A percentile compares a stretch with the other conserved stretches of the same genome.
phyloP scores from a whole-genome alignment of 2,113 vertebrate genomes.

The Chloropsis hardwickii region DNA sequence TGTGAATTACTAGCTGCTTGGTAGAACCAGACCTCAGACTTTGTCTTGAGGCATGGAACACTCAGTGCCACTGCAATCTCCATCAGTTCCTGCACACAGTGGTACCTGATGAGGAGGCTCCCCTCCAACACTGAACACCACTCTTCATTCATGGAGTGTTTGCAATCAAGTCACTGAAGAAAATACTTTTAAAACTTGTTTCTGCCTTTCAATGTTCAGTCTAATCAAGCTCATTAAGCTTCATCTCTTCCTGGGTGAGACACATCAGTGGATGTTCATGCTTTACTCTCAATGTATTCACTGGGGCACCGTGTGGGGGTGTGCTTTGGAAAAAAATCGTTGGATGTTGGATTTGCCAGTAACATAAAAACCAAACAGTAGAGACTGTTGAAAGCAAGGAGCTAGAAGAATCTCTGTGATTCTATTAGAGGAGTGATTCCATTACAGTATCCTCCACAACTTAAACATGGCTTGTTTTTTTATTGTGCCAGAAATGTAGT shows the following conservation, averaged over 20 bases:
- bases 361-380: background rate
- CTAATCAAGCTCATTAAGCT: background rate
- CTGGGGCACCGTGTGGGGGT: background rate
- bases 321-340: background rate
- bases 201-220: background rate
- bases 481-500: background rate
- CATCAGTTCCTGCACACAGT: background rate
- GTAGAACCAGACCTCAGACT: background rate
- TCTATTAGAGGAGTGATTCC: background rate
- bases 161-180: background rate
- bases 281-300: background rate
- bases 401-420: background rate
- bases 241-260: background rate
- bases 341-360: background rate
- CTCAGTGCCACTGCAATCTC: background rate
- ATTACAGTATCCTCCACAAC: background rate
- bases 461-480: background rate
- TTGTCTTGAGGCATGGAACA: background rate
- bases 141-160: background rate
- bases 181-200: background rate
- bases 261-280: background rate
- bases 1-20: background rate
- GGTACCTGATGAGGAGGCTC: background rate
- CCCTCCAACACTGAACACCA: background rate
- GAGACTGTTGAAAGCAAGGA: background rate